Evolutionary conservation across 2,888 invertebrate species (phyloP).

Genomic region (Ennomos quercinarius): DNA sequence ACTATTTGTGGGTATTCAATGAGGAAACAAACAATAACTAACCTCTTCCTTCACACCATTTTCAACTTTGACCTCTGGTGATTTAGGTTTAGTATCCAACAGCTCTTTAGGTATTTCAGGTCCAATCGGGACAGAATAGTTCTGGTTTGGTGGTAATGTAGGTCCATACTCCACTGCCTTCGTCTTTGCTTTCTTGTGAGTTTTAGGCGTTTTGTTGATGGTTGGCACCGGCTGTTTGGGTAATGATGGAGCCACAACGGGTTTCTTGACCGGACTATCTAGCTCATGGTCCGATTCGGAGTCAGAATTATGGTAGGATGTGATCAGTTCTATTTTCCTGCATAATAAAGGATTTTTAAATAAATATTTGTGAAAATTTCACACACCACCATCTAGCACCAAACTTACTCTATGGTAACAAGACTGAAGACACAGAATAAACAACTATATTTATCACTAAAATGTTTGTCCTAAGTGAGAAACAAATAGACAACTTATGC

Average conservation of each 20-base stretch:
- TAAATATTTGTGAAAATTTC: no score
- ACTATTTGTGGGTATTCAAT: neutral
- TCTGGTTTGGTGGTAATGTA: slow-evolving; percentile 63
- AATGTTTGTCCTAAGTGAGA: no score
- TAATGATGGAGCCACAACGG: slow-evolving; percentile 36
- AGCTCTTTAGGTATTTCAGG: slow-evolving; percentile 69
- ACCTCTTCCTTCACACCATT: slow-evolving; percentile 52
- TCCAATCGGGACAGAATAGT: slow-evolving; percentile 71
- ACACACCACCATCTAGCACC: no score
- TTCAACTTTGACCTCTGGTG: slow-evolving; percentile 43
- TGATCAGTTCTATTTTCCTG: slow-evolving; percentile 86
- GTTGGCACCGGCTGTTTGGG: slow-evolving; percentile 12
- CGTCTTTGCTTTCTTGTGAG: slow-evolving; percentile 61
- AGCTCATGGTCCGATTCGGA: slow-evolving; percentile 82
- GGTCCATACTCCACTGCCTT: slow-evolving; percentile 69
- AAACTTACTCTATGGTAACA: no score
- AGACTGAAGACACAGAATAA: no score
- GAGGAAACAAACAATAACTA: slow-evolving; percentile 25
- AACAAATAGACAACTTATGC: no score
- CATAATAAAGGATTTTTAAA: slow-evolving; percentile 29
- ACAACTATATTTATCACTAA: no score
- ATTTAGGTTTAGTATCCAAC: slow-evolving; percentile 43
- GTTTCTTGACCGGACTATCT: slow-evolving; percentile 54
- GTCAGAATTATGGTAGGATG: slow-evolving; percentile 83
- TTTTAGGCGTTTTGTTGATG: slow-evolving; percentile 36